Conservation (phyloP, 2,888 invertebrate species). For the Dolomedes plantarius region DNA sequence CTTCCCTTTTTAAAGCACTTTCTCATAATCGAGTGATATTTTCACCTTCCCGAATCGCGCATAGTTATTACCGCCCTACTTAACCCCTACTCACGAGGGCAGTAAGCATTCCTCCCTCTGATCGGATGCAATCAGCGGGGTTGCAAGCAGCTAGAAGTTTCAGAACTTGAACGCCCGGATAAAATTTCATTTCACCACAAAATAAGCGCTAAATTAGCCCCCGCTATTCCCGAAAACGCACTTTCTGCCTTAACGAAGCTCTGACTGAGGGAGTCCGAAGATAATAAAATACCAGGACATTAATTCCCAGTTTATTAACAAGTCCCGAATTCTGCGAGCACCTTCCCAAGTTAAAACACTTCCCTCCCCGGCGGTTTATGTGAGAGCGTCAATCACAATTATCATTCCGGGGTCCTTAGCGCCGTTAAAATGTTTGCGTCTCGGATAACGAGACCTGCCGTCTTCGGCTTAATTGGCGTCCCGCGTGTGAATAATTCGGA, state of each 20-base stretch:
- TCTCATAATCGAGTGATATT: too few species aligned
- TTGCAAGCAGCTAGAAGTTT: background rate
- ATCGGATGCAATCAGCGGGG: background rate
- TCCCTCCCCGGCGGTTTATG: too few species aligned
- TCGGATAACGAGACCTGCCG: background rate
- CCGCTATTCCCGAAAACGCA: background rate
- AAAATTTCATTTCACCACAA: background rate
- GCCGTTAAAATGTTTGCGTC: background rate
- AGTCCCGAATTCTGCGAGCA: background rate
- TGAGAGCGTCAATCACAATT: conserved; percentile 1
- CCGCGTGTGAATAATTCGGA: conserved; percentile 9
- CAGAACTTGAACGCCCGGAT: background rate
- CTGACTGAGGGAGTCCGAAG: background rate
- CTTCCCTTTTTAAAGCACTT: too few species aligned
- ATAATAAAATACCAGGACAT: background rate
- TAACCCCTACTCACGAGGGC: too few species aligned
- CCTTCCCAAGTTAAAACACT: too few species aligned
- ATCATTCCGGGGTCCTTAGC: background rate
- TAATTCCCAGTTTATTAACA: background rate
- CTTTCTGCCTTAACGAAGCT: background rate
- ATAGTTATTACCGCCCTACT: too few species aligned
- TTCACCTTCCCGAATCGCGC: too few species aligned
- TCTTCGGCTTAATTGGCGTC: conserved; percentile 32
- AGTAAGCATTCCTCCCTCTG: too few species aligned
- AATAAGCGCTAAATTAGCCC: background rate